phyloP scores from a whole-genome alignment of 2,888 invertebrate species.

The Stictocephala bisonia region DNA sequence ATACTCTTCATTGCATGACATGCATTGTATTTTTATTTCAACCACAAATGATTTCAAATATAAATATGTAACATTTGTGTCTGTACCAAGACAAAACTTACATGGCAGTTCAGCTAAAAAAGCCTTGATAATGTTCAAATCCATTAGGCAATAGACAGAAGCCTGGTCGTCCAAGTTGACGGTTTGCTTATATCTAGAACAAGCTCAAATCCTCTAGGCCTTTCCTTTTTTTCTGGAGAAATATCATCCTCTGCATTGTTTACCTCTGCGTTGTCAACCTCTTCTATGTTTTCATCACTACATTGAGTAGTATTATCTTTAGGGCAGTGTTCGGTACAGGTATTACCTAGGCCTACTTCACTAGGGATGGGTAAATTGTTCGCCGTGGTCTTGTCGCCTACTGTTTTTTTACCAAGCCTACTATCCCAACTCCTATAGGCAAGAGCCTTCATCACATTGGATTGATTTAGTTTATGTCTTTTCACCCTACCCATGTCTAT shows the following conservation, averaged over 20 bases:
- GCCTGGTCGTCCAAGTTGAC: constrained; percentile 20
- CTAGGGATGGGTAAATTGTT: no score
- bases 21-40: constrained; percentile 11
- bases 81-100: constrained; percentile 30
- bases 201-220: constrained; percentile 19
- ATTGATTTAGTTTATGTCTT: no score
- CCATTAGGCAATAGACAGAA: constrained; percentile 20
- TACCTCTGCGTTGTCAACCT: neutral
- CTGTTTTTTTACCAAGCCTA: no score
- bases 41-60: constrained; percentile 31
- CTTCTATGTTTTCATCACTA: no score
- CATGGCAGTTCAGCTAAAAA: constrained; percentile 21
- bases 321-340: no score
- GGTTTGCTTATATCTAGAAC: constrained; percentile 10
- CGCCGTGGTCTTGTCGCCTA: no score
- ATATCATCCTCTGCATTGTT: constrained; percentile 16
- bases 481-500: no score
- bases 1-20: neutral
- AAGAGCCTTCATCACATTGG: no score
- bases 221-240: neutral
- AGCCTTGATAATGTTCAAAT: constrained; percentile 20
- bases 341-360: no score
- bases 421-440: no score
- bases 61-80: constrained; percentile 7
- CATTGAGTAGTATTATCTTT: no score